Base-by-base conservation (phyloP, 2,888 invertebrate genomes). In the Pammene fasciana region DNA sequence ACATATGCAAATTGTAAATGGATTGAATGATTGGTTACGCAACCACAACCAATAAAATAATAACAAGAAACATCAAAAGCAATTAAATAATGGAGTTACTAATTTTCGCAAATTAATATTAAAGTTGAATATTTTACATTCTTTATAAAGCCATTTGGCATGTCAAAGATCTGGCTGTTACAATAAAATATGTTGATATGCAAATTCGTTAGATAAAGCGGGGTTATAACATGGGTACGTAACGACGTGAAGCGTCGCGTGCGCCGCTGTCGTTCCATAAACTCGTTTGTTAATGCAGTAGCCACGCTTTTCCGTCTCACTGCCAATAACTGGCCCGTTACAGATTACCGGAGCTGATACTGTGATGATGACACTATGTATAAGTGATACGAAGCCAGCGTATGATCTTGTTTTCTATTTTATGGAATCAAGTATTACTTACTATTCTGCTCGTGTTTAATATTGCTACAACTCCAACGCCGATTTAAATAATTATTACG, bases 131-230 rank as follows among this genome's bases (percentile, higher is more conserved):
- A 77, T 78, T 81, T 80, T 78, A 80, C 76, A 83, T 82, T 79
- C 81, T 75, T 76, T 83, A 87, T 88, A 83, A 81, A 87, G 86
- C 77, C 78, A 84, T 88, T 78, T 77, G 76, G 79, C 79, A 83
- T 83, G 84, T 87, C 84, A 84, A 84, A 84, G 78, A 77, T 75
- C 78, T 78, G 79, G 79, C 77, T 75, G 75, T 76, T 52, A 74
- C 75, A 78, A 78, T 84, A 84, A 86, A 84, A 77, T 86, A 80
- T 83, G 78, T 82, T 82, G 80, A 79, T 86, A 88, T 88, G 88
- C 79, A 84, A 87, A 88, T 78, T 59, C 59, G 61, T 71, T 79
- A 83, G 86, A 87, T 88, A 87, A 85, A 85, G 86, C 83, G 84
- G 84, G 84, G 80, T 78, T 82, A 78, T 87, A 86, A 86, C 77